Percentiles rank a stretch among this genome's conserved stretches.
These are phyloP conservation scores for Camponotus pennsylvanicus DNA, from an alignment of 1,140 invertebrate genomes.

Conservation along the genomic window DNA sequence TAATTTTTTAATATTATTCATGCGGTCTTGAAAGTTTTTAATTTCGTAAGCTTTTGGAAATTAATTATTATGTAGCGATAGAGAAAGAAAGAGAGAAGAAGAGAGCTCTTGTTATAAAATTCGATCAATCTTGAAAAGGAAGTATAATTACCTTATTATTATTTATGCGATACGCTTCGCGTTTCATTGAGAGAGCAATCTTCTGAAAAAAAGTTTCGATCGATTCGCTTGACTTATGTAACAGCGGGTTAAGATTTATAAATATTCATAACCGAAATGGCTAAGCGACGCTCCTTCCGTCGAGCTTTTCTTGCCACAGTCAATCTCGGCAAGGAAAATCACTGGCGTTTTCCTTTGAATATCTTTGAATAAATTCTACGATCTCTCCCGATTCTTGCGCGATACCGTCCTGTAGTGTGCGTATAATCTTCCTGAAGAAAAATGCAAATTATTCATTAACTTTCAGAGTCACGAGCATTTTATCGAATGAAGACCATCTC, in stretches of 20 bases:
- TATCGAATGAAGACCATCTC: slow-evolving; percentile 16
- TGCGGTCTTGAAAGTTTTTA: not conserved
- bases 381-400: slow-evolving; percentile 34
- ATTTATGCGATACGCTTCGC: not conserved
- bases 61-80: not conserved
- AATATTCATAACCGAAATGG: slow-evolving; percentile 46
- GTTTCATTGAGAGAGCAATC: slow-evolving; percentile 1
- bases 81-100: not conserved
- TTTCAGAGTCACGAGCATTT: slow-evolving; percentile 16
- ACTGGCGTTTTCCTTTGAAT: slow-evolving; percentile 52
- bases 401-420: slow-evolving; percentile 2
- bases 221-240: slow-evolving; percentile 41
- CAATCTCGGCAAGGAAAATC: slow-evolving; percentile 49
- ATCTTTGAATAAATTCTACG: slow-evolving; percentile 60
- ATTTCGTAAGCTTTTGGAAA: not conserved
- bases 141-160: slow-evolving; percentile 8
- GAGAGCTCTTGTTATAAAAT: not conserved
- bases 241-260: slow-evolving; percentile 48
- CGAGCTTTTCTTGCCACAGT: slow-evolving; percentile 49
- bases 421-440: slow-evolving; percentile 22
- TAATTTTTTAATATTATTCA: not conserved
- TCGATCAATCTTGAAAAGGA: not conserved
- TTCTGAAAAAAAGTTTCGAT: slow-evolving; percentile 6
- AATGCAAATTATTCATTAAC: slow-evolving; percentile 57
- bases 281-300: slow-evolving; percentile 36